Conservation (phyloP, 2,797 vertebrate species). For the Streptopelia turtur region DNA sequence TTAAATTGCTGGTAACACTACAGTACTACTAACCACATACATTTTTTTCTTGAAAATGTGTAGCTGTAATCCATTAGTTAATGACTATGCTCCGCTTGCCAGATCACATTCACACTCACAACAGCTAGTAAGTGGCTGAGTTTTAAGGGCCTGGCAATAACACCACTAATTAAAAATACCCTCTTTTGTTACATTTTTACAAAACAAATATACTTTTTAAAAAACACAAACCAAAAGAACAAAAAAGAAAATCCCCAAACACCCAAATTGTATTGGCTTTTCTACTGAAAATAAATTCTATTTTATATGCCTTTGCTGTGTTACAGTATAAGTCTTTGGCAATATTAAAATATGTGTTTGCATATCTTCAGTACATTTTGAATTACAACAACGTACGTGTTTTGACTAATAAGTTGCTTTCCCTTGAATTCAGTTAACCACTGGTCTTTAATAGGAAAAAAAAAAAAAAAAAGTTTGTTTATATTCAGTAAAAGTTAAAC, state of each 20-base stretch:
- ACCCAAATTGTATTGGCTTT: not conserved
- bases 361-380: not conserved
- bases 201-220: not conserved
- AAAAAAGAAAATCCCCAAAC: not conserved
- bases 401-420: slow-evolving; percentile 24
- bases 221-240: too few species aligned
- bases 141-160: slow-evolving; percentile 43
- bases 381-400: not conserved
- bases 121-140: not conserved
- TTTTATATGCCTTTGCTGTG: not conserved
- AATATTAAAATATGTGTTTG: not conserved
- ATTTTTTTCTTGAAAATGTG: slow-evolving; percentile 21
- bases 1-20: slow-evolving; percentile 48
- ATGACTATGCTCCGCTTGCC: slow-evolving; percentile 29
- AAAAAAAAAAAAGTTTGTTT: not conserved
- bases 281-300: not conserved
- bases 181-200: not conserved
- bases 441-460: not conserved
- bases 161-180: not conserved
- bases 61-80: slow-evolving; percentile 50
- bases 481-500: not conserved
- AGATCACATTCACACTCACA: slow-evolving; percentile 29
- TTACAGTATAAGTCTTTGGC: not conserved
- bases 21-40: slow-evolving; percentile 12
- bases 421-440: not conserved